Evolutionary conservation across 1,140 invertebrate genomes (phyloP), one percentile per base, ranked within the genome.

Genomic region (Rhopalosiphum padi): DNA sequence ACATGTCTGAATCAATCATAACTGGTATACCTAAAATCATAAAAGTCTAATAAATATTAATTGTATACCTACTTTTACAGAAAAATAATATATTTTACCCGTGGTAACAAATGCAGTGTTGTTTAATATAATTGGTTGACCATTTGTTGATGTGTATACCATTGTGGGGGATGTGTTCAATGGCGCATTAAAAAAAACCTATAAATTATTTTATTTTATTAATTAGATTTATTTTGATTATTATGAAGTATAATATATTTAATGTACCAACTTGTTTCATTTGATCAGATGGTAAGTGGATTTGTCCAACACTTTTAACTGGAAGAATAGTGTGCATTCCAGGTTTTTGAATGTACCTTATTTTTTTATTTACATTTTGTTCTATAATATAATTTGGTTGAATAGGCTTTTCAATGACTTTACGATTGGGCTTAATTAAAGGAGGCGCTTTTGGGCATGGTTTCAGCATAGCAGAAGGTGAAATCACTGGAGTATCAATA

Each of bases 1-100:
- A 95, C 94, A 96, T 97, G 30, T 97, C 97, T 18, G 96, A 96
- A 94, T 97, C 97, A 35, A 97, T 95, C 30, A 98, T 96, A 37
- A 97, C 96, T 43, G 97, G 97, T 94, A 98, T 97, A 22, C 97
- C 96, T 95, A 91, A 90, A 94, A 86, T 51, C 85, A 91, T 55
- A 88, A 83, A 91, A 94, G 94, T 87, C 15, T 35, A 94, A 93
- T 41, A 51, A 35, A 88, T 91, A 48, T 91, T 83, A 21, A 21
- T 35, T 37, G 15, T 22, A 51, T 53, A 35, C 35, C 83, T 86
- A 22, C 35, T 8, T 89, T 88, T 48, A 23, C 22, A 48, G 35
- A 88, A 60, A 83, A 15, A 53, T 55, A 5, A 83, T 91, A 91
- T 23, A 68, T 68, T 88, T 94, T 82, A 90, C 43, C 91, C 48